phyloP scores from a whole-genome alignment of 2,888 invertebrate genomes.

The Parnassius glacialis region DNA sequence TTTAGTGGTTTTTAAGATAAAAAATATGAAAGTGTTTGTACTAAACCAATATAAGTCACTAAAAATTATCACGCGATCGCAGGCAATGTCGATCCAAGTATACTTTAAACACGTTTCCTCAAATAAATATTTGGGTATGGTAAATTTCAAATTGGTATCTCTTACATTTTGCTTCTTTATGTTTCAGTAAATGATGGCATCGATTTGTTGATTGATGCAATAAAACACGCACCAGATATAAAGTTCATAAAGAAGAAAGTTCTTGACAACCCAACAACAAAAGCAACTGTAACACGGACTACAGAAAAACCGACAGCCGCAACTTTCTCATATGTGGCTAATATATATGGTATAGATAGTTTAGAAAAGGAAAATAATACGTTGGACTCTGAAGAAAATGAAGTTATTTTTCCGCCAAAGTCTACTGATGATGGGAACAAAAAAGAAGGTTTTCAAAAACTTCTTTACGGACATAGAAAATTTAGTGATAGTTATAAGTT shows the following conservation, averaged over 20 bases:
- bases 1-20: no score
- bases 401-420: slow-evolving; percentile 15
- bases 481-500: slow-evolving; percentile 10
- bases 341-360: slow-evolving; percentile 23
- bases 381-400: slow-evolving; percentile 19
- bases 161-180: slow-evolving; percentile 11
- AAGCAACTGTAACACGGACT: slow-evolving; percentile 6
- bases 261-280: slow-evolving; percentile 25
- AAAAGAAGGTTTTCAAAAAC: slow-evolving; percentile 29
- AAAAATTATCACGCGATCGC: no score
- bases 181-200: slow-evolving; percentile 63
- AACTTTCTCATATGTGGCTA: slow-evolving; percentile 27
- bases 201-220: slow-evolving; percentile 64
- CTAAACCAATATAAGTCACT: no score
- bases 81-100: no score
- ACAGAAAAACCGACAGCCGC: slow-evolving; percentile 8
- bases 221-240: slow-evolving; percentile 63
- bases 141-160: no score
- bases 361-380: slow-evolving; percentile 28
- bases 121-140: no score
- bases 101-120: no score
- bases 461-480: slow-evolving; percentile 17
- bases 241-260: slow-evolving; percentile 50
- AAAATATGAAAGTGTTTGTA: no score
- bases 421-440: slow-evolving; percentile 30